Evolutionary conservation across 2,888 invertebrate genomes (phyloP).

Genomic region (Anoncus sp.): DNA sequence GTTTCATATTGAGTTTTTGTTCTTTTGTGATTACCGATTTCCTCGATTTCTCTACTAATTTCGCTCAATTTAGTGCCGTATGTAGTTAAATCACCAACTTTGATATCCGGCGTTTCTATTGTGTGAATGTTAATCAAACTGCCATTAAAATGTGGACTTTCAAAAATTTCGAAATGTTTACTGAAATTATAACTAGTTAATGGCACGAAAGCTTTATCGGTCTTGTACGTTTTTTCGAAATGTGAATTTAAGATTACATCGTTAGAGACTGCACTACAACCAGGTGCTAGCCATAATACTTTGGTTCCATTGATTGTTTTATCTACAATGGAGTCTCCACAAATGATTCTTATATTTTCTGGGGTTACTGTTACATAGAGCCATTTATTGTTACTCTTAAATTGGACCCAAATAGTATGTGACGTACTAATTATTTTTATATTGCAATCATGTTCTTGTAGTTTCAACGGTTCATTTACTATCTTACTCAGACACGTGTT

Average conservation of each 20-base stretch:
- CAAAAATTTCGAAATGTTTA: constrained; percentile 34
- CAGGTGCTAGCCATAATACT: neutral
- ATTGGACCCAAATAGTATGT: constrained; percentile 40
- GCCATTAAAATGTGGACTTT: constrained; percentile 17
- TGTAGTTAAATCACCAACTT: constrained; percentile 41
- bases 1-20: constrained; percentile 30
- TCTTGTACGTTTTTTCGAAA: neutral
- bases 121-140: constrained; percentile 42
- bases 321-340: neutral
- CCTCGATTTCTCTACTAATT: constrained; percentile 33
- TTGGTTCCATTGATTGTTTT: constrained; percentile 9
- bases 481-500: constrained; percentile 47
- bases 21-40: constrained; percentile 44
- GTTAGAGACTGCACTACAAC: constrained; percentile 7
- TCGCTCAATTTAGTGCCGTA: constrained; percentile 40
- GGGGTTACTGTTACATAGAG: constrained; percentile 7
- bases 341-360: constrained; percentile 39
- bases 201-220: constrained; percentile 2
- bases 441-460: constrained; percentile 24
- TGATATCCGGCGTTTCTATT: constrained; percentile 37
- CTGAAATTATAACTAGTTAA: constrained; percentile 19
- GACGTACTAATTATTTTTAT: constrained; percentile 18
- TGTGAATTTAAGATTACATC: neutral
- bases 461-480: constrained; percentile 42
- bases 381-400: constrained; percentile 33